These are phyloP conservation scores for Sorex fumeus DNA, from an alignment of 2,113 vertebrate species.

Conservation along the genomic window DNA sequence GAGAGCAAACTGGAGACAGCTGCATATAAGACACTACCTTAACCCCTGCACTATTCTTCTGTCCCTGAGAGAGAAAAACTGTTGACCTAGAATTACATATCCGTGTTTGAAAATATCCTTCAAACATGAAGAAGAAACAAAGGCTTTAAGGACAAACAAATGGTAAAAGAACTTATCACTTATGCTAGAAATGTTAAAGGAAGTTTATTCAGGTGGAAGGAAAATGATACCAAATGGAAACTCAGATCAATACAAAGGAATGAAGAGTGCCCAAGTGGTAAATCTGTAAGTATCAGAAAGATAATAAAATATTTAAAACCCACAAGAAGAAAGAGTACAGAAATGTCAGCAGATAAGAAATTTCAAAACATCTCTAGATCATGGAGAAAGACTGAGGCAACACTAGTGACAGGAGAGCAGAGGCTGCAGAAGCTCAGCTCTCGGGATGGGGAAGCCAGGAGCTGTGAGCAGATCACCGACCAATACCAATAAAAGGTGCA, in stretches of 20 bases:
- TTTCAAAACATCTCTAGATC: constrained; percentile 34
- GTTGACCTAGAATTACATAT: constrained; percentile 11
- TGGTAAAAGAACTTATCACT: constrained; percentile 57
- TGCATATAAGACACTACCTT: too few relatives aligned
- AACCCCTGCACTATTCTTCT: too few relatives aligned
- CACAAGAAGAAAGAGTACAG: constrained; percentile 63
- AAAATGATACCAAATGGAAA: constrained; percentile 67
- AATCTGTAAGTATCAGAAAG: constrained; percentile 64
- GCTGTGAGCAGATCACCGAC: neutral
- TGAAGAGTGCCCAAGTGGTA: constrained; percentile 59
- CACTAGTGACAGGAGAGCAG: neutral
- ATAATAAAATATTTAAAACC: constrained; percentile 78
- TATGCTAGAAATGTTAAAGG: constrained; percentile 42
- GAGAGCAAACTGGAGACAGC: too few relatives aligned
- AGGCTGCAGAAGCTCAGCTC: neutral
- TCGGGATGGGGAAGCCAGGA: neutral
- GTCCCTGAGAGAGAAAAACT: too few relatives aligned
- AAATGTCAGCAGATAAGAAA: constrained; percentile 59
- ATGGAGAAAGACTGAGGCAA: neutral
- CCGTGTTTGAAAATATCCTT: constrained; percentile 36
- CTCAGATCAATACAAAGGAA: constrained; percentile 63
- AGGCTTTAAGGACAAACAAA: constrained; percentile 34
- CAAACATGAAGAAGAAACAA: constrained; percentile 29
- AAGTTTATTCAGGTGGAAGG: constrained; percentile 55
- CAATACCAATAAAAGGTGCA: neutral